Evolutionary conservation across 2,797 vertebrate species (phyloP).

Genomic region (Cirrhinus mrigala): DNA sequence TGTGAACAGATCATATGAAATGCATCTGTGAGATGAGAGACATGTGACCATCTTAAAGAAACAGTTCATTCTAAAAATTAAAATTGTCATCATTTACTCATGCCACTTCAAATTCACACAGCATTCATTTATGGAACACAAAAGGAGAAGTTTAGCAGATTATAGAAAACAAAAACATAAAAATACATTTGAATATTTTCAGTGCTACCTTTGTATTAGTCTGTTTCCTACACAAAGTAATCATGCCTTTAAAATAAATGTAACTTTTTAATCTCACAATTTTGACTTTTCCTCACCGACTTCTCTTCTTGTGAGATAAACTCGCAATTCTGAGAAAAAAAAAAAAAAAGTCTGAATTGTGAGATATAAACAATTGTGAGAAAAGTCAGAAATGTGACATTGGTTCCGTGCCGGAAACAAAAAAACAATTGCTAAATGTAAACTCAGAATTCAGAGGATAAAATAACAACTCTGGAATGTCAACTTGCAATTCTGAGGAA

Average conservation of each 20-base stretch:
- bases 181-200: neutral
- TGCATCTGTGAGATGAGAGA: neutral
- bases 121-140: neutral
- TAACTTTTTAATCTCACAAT: neutral
- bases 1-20: slow-evolving; percentile 32
- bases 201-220: neutral
- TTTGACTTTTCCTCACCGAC: neutral
- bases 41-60: neutral
- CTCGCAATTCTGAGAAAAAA: neutral
- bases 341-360: no score
- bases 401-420: no score
- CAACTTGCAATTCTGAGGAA: no score
- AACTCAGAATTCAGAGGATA: no score
- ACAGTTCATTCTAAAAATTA: neutral
- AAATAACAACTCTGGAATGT: no score
- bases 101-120: neutral
- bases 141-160: neutral
- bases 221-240: neutral
- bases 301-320: neutral
- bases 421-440: no score
- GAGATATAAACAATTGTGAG: neutral
- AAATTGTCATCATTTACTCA: neutral
- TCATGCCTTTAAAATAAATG: neutral
- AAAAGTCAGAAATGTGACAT: no score
- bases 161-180: neutral